phyloP scores from a whole-genome alignment of 2,113 vertebrate genomes.

The Syngnathus scovelli region DNA sequence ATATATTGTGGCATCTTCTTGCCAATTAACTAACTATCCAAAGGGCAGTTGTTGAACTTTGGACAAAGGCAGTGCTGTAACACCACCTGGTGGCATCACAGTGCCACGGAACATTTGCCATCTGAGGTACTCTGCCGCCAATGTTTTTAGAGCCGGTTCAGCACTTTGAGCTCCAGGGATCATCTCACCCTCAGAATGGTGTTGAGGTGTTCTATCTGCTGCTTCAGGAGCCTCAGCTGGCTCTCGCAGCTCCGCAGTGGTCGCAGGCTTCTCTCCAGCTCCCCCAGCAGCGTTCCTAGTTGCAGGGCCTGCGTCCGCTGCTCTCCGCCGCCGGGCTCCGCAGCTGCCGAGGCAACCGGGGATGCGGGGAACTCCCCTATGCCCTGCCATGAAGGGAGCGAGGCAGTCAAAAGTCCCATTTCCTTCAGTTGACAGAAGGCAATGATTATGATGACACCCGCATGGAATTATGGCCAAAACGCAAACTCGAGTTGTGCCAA shows the following conservation, averaged over 20 bases:
- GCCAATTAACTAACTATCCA: too few relatives aligned
- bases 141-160: too few relatives aligned
- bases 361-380: not conserved
- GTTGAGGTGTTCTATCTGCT: conserved; percentile 71
- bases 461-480: not conserved
- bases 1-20: too few relatives aligned
- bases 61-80: too few relatives aligned
- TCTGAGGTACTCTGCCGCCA: not conserved
- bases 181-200: conserved; percentile 79
- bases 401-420: not conserved
- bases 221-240: conserved; percentile 70
- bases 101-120: too few relatives aligned
- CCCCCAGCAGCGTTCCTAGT: conserved; percentile 63
- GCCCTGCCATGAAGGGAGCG: not conserved
- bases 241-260: conserved; percentile 8
- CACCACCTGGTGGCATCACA: too few relatives aligned
- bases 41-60: too few relatives aligned
- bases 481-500: not conserved
- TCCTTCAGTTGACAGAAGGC: not conserved
- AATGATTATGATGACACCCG: not conserved
- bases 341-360: not conserved
- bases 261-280: conserved; percentile 70
- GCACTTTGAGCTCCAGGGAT: too few relatives aligned
- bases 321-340: conserved; percentile 13
- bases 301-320: conserved; percentile 40